Percentiles rank a stretch among this genome's conserved stretches.
Conservation (phyloP, 2,797 vertebrate genomes). For the Hydrocynus forskahlii region DNA sequence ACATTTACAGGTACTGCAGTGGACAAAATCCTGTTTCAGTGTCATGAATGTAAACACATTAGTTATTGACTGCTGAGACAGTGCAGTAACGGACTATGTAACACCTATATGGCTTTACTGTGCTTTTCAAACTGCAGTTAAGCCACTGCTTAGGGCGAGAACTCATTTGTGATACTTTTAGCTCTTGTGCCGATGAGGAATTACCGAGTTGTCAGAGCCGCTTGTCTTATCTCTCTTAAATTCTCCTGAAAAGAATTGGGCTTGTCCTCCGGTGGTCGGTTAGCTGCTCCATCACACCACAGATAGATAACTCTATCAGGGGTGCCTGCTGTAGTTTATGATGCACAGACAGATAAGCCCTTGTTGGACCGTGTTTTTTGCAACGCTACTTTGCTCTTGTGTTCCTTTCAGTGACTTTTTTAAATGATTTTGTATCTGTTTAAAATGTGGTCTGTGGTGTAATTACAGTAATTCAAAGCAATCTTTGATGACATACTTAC, state of each 20-base stretch:
- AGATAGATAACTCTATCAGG: slow-evolving; percentile 26
- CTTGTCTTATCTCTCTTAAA: slow-evolving; percentile 25
- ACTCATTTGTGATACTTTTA: not conserved
- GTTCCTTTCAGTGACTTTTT: not conserved
- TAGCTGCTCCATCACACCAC: slow-evolving; percentile 36
- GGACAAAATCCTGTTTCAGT: not conserved
- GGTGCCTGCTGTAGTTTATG: slow-evolving; percentile 12
- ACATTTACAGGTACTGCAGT: not conserved
- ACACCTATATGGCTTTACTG: not conserved
- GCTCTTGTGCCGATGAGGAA: slow-evolving; percentile 5
- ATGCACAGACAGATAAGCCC: slow-evolving; percentile 5
- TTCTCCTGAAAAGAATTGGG: slow-evolving; percentile 23
- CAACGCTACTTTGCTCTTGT: not conserved
- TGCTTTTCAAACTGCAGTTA: not conserved
- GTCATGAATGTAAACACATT: slow-evolving; percentile 7
- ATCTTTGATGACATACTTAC: not conserved
- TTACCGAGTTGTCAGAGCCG: not conserved
- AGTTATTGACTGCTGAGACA: not conserved
- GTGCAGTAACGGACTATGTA: not conserved
- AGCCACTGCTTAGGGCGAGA: not conserved
- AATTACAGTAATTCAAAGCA: not conserved
- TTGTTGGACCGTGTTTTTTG: not conserved
- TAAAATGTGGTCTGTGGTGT: not conserved
- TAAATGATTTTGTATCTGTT: not conserved
- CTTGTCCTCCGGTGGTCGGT: slow-evolving; percentile 6